phyloP scores from a whole-genome alignment of 1,140 invertebrate genomes.

The Trichomalopsis sarcophagae region DNA sequence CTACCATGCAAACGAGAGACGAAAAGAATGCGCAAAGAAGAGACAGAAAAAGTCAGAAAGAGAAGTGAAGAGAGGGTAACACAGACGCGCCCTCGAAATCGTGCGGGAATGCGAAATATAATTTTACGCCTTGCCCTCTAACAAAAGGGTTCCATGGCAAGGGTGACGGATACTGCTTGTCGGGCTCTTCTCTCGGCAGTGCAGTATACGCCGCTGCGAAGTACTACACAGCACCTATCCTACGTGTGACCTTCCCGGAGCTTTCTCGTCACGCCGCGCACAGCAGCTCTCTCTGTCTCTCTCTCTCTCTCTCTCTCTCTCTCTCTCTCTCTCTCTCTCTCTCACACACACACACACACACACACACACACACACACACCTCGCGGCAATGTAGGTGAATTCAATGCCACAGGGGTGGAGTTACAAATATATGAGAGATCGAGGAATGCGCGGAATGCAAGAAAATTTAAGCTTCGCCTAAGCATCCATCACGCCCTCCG shows the following conservation, averaged over 20 bases:
- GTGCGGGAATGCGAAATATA: background rate
- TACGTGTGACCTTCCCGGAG: background rate
- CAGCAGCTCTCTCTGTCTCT: background rate
- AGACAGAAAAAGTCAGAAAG: background rate
- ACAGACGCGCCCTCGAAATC: background rate
- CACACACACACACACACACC: no score
- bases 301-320: no score
- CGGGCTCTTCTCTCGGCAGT: background rate
- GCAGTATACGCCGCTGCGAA: background rate
- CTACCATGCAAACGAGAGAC: no score
- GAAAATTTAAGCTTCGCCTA: constrained; percentile 1
- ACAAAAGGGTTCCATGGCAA: background rate
- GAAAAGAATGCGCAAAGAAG: background rate
- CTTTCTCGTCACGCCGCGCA: background rate
- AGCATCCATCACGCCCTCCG: background rate
- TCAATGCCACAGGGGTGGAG: background rate
- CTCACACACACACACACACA: no score
- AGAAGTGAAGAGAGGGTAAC: no score
- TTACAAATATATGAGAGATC: constrained; percentile 4
- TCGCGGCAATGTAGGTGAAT: background rate
- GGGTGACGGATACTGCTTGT: background rate
- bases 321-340: no score
- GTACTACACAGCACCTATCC: background rate
- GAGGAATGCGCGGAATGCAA: background rate
- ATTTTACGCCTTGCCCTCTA: background rate